Percentiles rank a stretch among this genome's conserved stretches.
Conservation (phyloP, 1,140 invertebrate genomes). For the Drosophila ohnishii region DNA sequence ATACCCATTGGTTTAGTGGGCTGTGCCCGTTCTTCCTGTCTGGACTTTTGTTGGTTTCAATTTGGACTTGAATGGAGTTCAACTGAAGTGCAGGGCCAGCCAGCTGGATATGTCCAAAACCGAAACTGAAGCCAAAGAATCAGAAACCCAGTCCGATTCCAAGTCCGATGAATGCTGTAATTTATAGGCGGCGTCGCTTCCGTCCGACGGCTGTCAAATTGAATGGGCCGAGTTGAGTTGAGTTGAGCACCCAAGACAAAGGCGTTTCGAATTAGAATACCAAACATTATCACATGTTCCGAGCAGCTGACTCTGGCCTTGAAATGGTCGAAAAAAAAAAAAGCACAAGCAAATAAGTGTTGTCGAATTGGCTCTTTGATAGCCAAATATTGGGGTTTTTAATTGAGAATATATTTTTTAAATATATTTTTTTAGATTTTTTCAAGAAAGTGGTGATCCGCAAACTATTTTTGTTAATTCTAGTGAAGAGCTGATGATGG, state of each 20-base stretch:
- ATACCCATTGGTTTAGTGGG: constrained; percentile 10
- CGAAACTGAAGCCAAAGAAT: constrained; percentile 4
- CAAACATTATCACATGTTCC: constrained; percentile 55
- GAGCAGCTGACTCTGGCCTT: constrained; percentile 48
- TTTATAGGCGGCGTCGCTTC: constrained; percentile 53
- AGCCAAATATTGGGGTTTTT: neutral
- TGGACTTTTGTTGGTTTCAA: constrained; percentile 23
- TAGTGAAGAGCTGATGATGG: neutral
- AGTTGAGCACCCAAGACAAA: constrained; percentile 42
- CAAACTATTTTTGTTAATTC: neutral
- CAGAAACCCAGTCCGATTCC: constrained; percentile 14
- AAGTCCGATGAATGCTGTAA: constrained; percentile 36
- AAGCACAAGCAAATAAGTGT: constrained; percentile 5
- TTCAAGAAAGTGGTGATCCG: neutral
- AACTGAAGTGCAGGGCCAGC: constrained; percentile 13
- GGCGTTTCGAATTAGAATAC: constrained; percentile 52
- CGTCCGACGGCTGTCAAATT: constrained; percentile 43
- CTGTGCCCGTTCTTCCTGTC: constrained; percentile 30
- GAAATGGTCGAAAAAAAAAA: constrained; percentile 29
- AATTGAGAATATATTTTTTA: neutral
- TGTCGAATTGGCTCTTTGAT: constrained; percentile 15
- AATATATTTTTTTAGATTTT: neutral
- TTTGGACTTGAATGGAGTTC: constrained; percentile 18
- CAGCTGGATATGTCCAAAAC: constrained; percentile 1
- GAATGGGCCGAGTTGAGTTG: constrained; percentile 34